Percentiles rank a stretch among this genome's conserved stretches.
These are phyloP conservation scores for Arge pagana DNA, from an alignment of 2,888 invertebrate species.

Conservation along the genomic window DNA sequence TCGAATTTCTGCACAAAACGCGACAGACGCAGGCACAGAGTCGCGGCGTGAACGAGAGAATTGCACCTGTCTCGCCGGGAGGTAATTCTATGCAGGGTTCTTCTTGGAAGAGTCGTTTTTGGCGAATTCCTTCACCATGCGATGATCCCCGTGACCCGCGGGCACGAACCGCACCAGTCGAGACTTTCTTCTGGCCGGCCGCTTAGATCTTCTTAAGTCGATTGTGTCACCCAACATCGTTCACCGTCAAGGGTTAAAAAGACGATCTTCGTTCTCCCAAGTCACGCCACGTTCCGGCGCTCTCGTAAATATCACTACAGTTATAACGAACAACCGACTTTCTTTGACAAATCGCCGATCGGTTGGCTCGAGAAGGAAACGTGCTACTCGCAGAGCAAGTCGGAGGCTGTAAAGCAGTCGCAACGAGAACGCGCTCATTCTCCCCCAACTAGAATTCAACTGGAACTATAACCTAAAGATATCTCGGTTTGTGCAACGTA, in stretches of 20 bases:
- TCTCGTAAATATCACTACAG: conserved; percentile 6
- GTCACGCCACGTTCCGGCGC: conserved; percentile 8
- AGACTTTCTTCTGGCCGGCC: too few relatives aligned
- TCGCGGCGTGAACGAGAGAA: too few relatives aligned
- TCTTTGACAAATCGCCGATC: conserved; percentile 18
- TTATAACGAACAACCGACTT: conserved; percentile 8
- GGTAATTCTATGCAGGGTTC: background rate
- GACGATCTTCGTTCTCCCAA: background rate
- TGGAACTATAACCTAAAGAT: too few relatives aligned
- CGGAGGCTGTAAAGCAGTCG: too few relatives aligned
- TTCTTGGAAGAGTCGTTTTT: conserved; percentile 7
- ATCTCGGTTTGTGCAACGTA: too few relatives aligned
- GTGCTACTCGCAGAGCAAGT: too few relatives aligned
- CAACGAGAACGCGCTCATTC: too few relatives aligned
- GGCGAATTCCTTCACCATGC: conserved; percentile 12
- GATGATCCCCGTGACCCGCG: background rate
- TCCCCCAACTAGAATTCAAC: too few relatives aligned
- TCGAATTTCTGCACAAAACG: too few relatives aligned
- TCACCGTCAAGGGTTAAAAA: background rate
- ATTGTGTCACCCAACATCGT: conserved; percentile 11
- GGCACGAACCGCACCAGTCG: background rate
- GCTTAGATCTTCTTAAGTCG: conserved; percentile 1
- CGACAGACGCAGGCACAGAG: too few relatives aligned
- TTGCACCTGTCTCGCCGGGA: conserved; percentile 4
- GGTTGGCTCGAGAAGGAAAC: too few relatives aligned